Evolutionary conservation across 2,888 invertebrate species (phyloP).

Genomic region (Cerastis leucographa): DNA sequence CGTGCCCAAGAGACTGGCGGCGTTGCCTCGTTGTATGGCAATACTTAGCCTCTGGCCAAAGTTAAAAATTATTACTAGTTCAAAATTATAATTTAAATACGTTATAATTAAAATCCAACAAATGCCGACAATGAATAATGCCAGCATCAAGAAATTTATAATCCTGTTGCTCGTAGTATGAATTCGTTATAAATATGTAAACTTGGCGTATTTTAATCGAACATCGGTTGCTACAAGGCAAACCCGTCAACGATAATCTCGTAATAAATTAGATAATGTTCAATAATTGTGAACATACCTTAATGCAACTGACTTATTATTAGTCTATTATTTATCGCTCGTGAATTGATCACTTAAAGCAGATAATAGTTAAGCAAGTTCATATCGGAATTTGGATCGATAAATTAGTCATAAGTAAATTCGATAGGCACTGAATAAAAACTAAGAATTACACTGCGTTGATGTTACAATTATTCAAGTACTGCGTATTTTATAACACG

Average conservation of each 20-base stretch:
- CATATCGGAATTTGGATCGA: slow-evolving; percentile 29
- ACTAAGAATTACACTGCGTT: slow-evolving; percentile 28
- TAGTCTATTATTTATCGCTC: slow-evolving; percentile 60
- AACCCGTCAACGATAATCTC: slow-evolving; percentile 72
- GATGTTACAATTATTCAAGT: slow-evolving; percentile 29
- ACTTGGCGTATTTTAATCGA: slow-evolving; percentile 71
- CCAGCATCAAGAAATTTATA: slow-evolving; percentile 56
- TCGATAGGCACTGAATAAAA: slow-evolving; percentile 6
- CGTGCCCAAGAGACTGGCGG: no score
- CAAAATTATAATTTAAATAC: slow-evolving; percentile 15
- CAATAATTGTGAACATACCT: slow-evolving; percentile 44
- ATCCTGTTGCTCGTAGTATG: slow-evolving; percentile 53
- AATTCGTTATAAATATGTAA: slow-evolving; percentile 65
- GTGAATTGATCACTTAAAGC: slow-evolving; percentile 52
- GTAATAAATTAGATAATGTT: slow-evolving; percentile 71
- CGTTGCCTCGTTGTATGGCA: no score
- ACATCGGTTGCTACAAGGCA: slow-evolving; percentile 75
- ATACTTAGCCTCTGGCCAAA: no score
- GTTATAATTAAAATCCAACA: slow-evolving; percentile 34
- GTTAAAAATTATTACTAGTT: no score
- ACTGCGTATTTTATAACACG: background rate
- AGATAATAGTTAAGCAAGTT: slow-evolving; percentile 43
- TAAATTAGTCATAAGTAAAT: slow-evolving; percentile 31
- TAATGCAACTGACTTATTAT: slow-evolving; percentile 52
- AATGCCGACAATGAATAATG: slow-evolving; percentile 44